Base-by-base conservation (phyloP, 1,140 invertebrate species). In the Calephelis virginiensis region DNA sequence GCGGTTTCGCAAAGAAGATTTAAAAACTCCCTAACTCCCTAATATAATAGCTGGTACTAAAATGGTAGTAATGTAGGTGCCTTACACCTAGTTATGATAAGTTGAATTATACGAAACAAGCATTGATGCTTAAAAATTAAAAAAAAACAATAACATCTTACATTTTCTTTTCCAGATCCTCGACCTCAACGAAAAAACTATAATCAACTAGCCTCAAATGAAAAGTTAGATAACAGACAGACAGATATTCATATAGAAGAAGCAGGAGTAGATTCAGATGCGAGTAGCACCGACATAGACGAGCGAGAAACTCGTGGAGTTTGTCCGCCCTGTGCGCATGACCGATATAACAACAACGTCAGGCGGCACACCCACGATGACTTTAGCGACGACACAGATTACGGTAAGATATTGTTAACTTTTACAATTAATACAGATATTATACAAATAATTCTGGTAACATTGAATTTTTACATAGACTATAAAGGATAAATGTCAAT, bases 361-460 rank as follows among this genome's bases (percentile, higher is more conserved):
- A 82, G 85, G 14, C 78, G 84, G 63, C 89, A 85, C 69, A 73
- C 83, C 40, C 89, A 89, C 64, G 86, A 92, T 48, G 89, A 92
- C 67, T 91, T 90, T 73, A 92, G 90, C 64, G 91, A 92, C 69
- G 91, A 92, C 67, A 90, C 87, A 46, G 91, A 92, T 78, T 92
- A 91, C 62, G 91, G 91, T 92, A 50, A 68, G 63, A 7, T 28
- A 17, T 17, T 17, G 17, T 17, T 17, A 28, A 28, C 28, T 28
- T 28, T 28, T 28, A 28, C 28, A 28, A 28, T 1, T 28, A n/a
- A 50, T 50, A 6, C 8, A 50, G 13, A 13, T 8, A 13, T 49
- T 13, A 6, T 49, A 50, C 13, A 0, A 37, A 10, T 12, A 28
- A 8, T 56, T 28, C 53, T 56, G 17, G 53, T 28, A 56, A 56